Conservation (phyloP, 2,888 invertebrate species). For the Pterostichus madidus region DNA sequence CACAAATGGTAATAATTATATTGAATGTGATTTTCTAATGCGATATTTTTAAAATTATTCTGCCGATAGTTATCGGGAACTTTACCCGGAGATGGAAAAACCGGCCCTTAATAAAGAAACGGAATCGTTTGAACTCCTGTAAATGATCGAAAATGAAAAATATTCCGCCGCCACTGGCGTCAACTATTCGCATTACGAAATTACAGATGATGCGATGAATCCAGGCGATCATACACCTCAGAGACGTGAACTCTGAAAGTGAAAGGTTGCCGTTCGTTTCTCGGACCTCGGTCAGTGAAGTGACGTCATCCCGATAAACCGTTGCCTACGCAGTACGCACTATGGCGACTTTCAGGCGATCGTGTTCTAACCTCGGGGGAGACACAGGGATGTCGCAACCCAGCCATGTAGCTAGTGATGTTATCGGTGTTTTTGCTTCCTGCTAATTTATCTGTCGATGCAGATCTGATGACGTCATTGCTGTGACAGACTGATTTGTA, state of each 20-base stretch:
- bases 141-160: too few species aligned
- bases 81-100: too few species aligned
- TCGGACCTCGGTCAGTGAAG: not conserved
- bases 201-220: not conserved
- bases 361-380: slow-evolving; percentile 13
- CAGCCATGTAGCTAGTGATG: slow-evolving; percentile 18
- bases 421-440: slow-evolving; percentile 44
- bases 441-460: slow-evolving; percentile 42
- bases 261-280: not conserved
- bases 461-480: slow-evolving; percentile 33
- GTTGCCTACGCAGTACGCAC: not conserved
- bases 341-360: not conserved
- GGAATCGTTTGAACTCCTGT: too few species aligned
- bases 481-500: slow-evolving; percentile 44
- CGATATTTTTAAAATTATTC: too few species aligned
- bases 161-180: too few species aligned
- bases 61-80: too few species aligned
- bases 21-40: too few species aligned
- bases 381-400: not conserved
- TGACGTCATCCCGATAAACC: not conserved
- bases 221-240: not conserved
- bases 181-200: not conserved
- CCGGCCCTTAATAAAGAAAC: too few species aligned
- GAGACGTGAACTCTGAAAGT: slow-evolving; percentile 1
- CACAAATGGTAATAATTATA: too few species aligned